phyloP scores from a whole-genome alignment of 2,888 invertebrate genomes.

The Rhagonycha lutea region DNA sequence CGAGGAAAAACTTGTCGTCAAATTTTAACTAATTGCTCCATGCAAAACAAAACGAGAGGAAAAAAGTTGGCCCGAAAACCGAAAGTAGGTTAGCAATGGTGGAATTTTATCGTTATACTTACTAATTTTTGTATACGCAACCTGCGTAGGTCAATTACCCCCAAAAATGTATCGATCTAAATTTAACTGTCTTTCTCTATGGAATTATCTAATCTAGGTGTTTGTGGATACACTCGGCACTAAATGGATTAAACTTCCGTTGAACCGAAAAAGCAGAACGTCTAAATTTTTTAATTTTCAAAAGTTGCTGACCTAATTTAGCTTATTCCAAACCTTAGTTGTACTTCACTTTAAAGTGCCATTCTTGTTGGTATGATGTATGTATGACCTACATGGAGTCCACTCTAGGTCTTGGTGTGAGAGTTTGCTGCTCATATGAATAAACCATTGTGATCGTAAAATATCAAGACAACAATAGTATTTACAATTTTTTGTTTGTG shows the following conservation, averaged over 20 bases:
- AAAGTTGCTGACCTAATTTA: neutral
- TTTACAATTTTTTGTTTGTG: neutral
- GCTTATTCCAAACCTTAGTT: neutral
- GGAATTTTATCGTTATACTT: neutral
- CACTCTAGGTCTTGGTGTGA: neutral
- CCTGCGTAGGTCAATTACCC: neutral
- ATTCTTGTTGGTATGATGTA: neutral
- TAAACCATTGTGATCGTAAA: neutral
- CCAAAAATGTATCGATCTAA: neutral
- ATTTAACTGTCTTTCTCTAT: neutral
- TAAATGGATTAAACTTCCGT: neutral
- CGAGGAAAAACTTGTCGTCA: neutral
- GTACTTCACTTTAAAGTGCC: neutral
- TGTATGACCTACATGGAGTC: neutral
- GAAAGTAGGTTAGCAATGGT: neutral
- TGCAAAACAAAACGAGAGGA: neutral
- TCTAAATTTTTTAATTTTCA: neutral
- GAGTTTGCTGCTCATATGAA: neutral
- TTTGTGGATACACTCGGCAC: neutral
- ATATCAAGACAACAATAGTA: neutral
- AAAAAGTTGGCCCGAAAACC: neutral
- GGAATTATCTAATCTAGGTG: neutral
- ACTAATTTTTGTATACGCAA: neutral
- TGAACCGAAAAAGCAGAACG: neutral
- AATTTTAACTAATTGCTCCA: neutral